These are phyloP conservation scores for Hydraecia micacea DNA, from an alignment of 2,888 invertebrate genomes.

Conservation along the genomic window DNA sequence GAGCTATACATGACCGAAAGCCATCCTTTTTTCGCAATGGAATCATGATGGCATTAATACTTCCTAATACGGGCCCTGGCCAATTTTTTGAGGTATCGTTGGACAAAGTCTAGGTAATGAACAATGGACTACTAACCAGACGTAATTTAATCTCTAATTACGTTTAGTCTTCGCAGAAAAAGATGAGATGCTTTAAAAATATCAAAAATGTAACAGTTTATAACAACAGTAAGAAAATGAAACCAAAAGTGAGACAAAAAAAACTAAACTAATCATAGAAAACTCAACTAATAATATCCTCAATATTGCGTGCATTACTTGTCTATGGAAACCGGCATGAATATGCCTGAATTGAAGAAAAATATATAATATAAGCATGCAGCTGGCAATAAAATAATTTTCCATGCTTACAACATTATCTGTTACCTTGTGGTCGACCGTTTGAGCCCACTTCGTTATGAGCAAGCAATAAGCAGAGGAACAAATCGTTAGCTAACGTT, in stretches of 20 bases:
- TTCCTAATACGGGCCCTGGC: too few relatives aligned
- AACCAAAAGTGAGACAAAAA: neutral
- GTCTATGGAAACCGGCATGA: conserved; percentile 8
- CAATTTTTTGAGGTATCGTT: neutral
- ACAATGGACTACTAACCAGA: neutral
- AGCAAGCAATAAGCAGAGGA: conserved; percentile 88
- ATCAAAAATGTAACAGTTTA: neutral
- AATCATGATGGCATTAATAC: too few relatives aligned
- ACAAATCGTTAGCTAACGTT: conserved; percentile 77
- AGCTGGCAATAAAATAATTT: conserved; percentile 57
- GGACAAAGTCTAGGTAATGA: neutral
- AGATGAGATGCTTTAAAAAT: neutral
- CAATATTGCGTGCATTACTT: conserved; percentile 27
- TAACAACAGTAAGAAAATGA: neutral
- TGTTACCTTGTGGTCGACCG: conserved; percentile 87
- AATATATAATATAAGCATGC: conserved; percentile 56
- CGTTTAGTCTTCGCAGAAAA: neutral
- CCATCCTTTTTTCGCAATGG: too few relatives aligned
- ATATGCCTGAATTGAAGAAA: conserved; percentile 11
- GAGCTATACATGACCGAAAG: too few relatives aligned
- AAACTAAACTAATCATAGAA: neutral
- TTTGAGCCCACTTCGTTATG: conserved; percentile 87
- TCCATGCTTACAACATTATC: conserved; percentile 69
- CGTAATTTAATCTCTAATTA: neutral
- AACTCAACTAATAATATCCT: neutral